These are phyloP conservation scores for Malacoraja senta DNA, from an alignment of 2,797 vertebrate genomes.

Conservation along the genomic window DNA sequence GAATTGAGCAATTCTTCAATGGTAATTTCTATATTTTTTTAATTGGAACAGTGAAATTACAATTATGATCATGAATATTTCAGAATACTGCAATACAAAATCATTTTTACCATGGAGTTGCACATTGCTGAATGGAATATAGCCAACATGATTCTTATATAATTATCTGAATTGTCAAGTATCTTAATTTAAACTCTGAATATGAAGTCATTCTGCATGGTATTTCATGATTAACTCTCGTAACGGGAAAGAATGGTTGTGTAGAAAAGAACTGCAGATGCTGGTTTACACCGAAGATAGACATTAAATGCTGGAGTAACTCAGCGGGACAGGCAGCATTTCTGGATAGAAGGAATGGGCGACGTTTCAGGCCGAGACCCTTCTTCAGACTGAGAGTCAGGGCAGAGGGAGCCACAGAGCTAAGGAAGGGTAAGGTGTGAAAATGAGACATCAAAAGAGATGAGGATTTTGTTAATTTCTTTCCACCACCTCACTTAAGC, in stretches of 20 bases:
- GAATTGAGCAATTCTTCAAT: neutral
- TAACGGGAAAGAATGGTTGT: neutral
- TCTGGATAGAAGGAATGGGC: no score
- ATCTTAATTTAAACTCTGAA: neutral
- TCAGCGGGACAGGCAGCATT: no score
- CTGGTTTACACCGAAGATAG: no score
- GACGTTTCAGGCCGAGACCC: no score
- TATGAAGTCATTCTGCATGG: neutral
- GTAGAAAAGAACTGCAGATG: no score
- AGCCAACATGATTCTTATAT: neutral
- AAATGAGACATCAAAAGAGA: no score
- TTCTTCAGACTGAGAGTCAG: no score
- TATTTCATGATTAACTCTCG: neutral
- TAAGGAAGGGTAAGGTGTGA: no score
- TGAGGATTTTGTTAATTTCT: neutral
- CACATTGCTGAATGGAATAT: neutral
- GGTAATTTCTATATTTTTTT: neutral
- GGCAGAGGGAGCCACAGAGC: no score
- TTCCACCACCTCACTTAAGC: neutral
- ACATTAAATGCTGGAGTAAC: no score
- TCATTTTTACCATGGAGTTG: slow-evolving; percentile 2
- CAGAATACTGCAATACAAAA: neutral
- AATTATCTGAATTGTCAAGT: neutral
- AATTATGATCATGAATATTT: neutral
- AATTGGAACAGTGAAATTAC: neutral